phyloP scores from a whole-genome alignment of 2,888 invertebrate species.

The Thereva unica region DNA sequence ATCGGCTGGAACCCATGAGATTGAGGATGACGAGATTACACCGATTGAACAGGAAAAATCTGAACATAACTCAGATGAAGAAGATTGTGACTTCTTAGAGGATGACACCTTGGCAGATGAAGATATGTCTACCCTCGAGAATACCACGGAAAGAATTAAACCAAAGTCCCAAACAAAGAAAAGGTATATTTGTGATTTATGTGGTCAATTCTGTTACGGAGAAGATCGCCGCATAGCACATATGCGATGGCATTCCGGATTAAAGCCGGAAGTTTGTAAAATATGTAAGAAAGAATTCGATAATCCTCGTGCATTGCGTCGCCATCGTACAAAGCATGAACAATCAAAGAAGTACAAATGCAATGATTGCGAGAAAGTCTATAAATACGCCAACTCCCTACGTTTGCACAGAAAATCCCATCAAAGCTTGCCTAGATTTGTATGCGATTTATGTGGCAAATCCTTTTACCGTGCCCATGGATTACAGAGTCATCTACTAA shows the following conservation, averaged over 20 bases:
- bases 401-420: constrained; percentile 60
- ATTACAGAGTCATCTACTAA: constrained; percentile 39
- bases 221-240: constrained; percentile 38
- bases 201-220: constrained; percentile 33
- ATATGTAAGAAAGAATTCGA: constrained; percentile 57
- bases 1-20: too few relatives aligned
- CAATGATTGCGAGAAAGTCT: constrained; percentile 41
- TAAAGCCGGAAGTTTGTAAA: constrained; percentile 44
- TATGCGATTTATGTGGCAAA: constrained; percentile 59
- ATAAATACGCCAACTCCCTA: constrained; percentile 54
- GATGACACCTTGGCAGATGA: too few relatives aligned
- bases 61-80: too few relatives aligned
- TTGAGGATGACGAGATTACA: too few relatives aligned
- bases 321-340: constrained; percentile 50
- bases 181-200: constrained; percentile 26
- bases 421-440: constrained; percentile 56
- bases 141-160: neutral
- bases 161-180: neutral
- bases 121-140: neutral
- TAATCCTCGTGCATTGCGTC: constrained; percentile 59
- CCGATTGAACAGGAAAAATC: too few relatives aligned
- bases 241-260: constrained; percentile 38
- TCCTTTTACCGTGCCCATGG: constrained; percentile 49
- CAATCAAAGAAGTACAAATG: constrained; percentile 38
- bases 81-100: too few relatives aligned